phyloP scores from a whole-genome alignment of 30 jellyfish, hydroid and myxozoan species.

The Pseudorhiza aurosa region DNA sequence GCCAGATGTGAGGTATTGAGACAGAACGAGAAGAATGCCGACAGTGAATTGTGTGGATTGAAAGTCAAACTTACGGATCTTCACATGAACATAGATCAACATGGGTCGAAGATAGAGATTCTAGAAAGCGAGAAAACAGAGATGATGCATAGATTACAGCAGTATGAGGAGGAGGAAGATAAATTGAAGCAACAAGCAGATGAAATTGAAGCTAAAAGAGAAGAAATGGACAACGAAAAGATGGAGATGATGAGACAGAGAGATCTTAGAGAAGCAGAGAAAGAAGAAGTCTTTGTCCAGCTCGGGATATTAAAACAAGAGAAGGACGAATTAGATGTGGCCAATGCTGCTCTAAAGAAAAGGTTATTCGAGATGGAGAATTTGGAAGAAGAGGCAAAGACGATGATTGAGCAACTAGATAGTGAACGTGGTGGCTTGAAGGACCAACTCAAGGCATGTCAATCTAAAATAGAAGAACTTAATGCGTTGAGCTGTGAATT shows the following conservation, averaged over 20 bases:
- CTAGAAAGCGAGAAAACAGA: conserved; percentile 10
- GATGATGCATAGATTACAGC: not conserved
- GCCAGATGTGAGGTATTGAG: conserved; percentile 38
- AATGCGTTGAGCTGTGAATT: not conserved
- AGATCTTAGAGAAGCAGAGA: not conserved
- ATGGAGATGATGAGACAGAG: not conserved
- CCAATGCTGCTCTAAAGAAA: not conserved
- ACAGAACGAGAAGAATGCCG: conserved; percentile 9
- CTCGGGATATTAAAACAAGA: conserved; percentile 1
- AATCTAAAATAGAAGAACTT: not conserved
- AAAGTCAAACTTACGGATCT: conserved; percentile 9
- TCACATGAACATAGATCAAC: not conserved
- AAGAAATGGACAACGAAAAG: not conserved
- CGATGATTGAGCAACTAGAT: not conserved
- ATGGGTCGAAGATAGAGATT: not conserved
- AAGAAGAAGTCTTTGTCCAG: not conserved
- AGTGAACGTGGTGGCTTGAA: not conserved
- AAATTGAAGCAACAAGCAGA: not conserved
- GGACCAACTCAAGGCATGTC: not conserved
- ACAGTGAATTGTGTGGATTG: not conserved
- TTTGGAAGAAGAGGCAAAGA: conserved; percentile 14
- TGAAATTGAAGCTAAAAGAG: not conserved
- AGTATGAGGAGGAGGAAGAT: not conserved
- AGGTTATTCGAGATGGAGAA: conserved; percentile 27
- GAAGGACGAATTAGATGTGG: conserved; percentile 4